These are phyloP conservation scores for Cydia pomonella DNA, from an alignment of 1,140 invertebrate species.

Conservation along the genomic window DNA sequence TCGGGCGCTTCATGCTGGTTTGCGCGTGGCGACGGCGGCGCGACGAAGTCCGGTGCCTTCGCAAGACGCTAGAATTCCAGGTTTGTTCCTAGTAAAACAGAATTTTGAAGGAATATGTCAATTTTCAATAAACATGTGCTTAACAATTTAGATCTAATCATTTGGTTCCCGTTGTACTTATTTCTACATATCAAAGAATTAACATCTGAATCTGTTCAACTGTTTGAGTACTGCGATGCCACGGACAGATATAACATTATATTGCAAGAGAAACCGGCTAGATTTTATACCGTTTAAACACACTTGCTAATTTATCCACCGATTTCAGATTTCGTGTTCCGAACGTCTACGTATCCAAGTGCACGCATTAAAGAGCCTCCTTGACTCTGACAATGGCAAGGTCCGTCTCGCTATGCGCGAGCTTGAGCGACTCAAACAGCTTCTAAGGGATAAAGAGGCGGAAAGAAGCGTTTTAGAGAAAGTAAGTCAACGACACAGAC, in stretches of 20 bases:
- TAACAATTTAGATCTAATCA: no score
- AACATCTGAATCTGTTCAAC: no score
- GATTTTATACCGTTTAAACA: no score
- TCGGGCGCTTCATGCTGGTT: slow-evolving; percentile 78
- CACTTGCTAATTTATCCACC: not conserved
- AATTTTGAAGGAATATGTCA: no score
- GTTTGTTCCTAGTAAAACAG: slow-evolving; percentile 50
- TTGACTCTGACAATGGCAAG: slow-evolving; percentile 81
- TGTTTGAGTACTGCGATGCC: no score
- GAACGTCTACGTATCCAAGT: slow-evolving; percentile 82
- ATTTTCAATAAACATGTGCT: no score
- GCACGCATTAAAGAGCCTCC: slow-evolving; percentile 79
- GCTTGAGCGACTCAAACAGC: slow-evolving; percentile 76
- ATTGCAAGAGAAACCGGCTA: no score
- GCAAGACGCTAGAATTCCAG: slow-evolving; percentile 72
- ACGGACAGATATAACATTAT: no score
- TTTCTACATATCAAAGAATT: no score
- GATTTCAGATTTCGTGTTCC: slow-evolving; percentile 62
- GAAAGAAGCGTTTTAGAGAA: slow-evolving; percentile 68
- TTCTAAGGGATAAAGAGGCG: slow-evolving; percentile 72
- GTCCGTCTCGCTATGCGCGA: slow-evolving; percentile 78
- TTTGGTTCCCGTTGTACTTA: no score
- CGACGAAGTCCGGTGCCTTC: slow-evolving; percentile 75
- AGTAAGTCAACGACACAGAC: slow-evolving; percentile 43
- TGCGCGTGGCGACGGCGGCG: slow-evolving; percentile 81